Percentiles rank a stretch among this genome's conserved stretches.
Conservation (phyloP, 2,113 vertebrate species). For the Pyxicephalus adspersus region DNA sequence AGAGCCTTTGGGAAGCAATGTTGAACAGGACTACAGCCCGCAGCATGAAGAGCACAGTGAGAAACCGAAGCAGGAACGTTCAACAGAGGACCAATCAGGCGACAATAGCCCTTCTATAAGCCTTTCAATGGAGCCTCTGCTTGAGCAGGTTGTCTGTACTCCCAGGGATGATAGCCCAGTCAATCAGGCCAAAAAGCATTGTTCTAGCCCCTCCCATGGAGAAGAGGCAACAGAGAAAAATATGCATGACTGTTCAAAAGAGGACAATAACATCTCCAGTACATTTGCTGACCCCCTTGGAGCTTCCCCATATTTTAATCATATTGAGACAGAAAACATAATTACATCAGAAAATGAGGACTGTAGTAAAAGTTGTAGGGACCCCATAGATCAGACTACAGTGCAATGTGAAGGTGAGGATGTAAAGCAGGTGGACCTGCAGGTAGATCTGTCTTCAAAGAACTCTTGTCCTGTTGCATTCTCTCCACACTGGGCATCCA, state of each 20-base stretch:
- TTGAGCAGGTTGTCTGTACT: constrained; percentile 77
- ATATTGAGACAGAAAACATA: neutral
- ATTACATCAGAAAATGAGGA: neutral
- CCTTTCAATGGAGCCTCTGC: constrained; percentile 85
- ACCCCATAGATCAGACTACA: neutral
- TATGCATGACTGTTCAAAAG: constrained; percentile 64
- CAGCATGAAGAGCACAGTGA: constrained; percentile 66
- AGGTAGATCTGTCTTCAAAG: neutral
- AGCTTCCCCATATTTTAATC: constrained; percentile 64
- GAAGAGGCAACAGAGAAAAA: constrained; percentile 68
- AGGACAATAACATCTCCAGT: constrained; percentile 64
- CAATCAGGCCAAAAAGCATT: constrained; percentile 64
- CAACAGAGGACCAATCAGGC: constrained; percentile 64
- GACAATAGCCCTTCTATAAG: constrained; percentile 79
- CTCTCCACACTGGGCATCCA: constrained; percentile 78
- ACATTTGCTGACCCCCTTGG: constrained; percentile 79
- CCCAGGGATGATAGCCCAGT: constrained; percentile 62
- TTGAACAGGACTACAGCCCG: constrained; percentile 81
- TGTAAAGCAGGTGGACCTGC: neutral
- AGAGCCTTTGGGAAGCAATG: constrained; percentile 78
- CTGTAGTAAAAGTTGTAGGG: neutral
- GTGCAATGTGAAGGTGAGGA: constrained; percentile 3
- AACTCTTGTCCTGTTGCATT: neutral
- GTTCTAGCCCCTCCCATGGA: constrained; percentile 66
- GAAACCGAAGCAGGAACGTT: constrained; percentile 68